Percentiles rank a stretch among this genome's conserved stretches.
These are phyloP conservation scores for Drosophila guanche DNA, from an alignment of 1,140 invertebrate species.

Conservation along the genomic window DNA sequence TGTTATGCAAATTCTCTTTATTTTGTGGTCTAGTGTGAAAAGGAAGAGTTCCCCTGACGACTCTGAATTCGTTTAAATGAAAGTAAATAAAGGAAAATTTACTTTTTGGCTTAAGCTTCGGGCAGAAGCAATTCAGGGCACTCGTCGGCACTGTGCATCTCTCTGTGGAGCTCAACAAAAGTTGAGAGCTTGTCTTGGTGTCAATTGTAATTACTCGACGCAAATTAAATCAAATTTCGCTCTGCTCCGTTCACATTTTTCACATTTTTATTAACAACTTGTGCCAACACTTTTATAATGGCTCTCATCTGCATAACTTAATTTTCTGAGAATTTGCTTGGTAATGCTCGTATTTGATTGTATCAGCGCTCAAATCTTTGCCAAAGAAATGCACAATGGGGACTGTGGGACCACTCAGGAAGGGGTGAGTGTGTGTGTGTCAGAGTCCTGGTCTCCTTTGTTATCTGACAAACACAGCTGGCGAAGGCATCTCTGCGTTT, in stretches of 20 bases:
- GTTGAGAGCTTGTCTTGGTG: slow-evolving; percentile 17
- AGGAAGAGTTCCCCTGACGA: slow-evolving; percentile 15
- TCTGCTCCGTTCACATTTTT: slow-evolving; percentile 25
- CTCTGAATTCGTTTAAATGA: slow-evolving; percentile 59
- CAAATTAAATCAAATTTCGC: slow-evolving; percentile 58
- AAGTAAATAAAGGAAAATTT: slow-evolving; percentile 78
- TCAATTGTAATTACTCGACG: slow-evolving; percentile 64
- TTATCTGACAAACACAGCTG: slow-evolving; percentile 73
- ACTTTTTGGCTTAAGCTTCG: slow-evolving; percentile 74
- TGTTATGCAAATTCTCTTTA: slow-evolving; percentile 72
- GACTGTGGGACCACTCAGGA: slow-evolving; percentile 32
- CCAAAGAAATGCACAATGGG: slow-evolving; percentile 56
- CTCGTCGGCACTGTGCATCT: background rate
- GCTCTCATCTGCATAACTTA: slow-evolving; percentile 53
- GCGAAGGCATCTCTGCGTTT: slow-evolving; percentile 40
- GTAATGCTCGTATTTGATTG: slow-evolving; percentile 14
- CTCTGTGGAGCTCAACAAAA: too few species aligned
- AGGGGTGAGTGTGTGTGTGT: slow-evolving; percentile 21
- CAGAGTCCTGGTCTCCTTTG: slow-evolving; percentile 57
- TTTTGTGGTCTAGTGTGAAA: slow-evolving; percentile 50
- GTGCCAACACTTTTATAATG: slow-evolving; percentile 47
- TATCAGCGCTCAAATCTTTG: slow-evolving; percentile 55
- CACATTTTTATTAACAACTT: slow-evolving; percentile 59
- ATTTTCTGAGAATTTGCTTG: slow-evolving; percentile 32
- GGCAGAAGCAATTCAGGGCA: slow-evolving; percentile 37